A percentile compares a stretch with the other conserved stretches of the same genome.
phyloP scores from a whole-genome alignment of 2,888 invertebrate genomes.

The Icerya purchasi region DNA sequence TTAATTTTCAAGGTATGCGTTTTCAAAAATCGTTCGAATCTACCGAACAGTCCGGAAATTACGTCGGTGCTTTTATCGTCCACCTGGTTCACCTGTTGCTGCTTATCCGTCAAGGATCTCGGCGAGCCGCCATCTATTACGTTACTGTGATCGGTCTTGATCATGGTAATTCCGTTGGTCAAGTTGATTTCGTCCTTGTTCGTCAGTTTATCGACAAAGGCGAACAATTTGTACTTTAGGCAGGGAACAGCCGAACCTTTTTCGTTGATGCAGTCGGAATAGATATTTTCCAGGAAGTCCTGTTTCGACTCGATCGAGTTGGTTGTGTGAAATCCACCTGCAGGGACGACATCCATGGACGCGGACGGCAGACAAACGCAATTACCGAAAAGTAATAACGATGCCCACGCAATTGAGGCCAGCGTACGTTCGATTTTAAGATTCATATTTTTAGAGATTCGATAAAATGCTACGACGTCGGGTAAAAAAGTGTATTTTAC shows the following conservation, averaged over 20 bases:
- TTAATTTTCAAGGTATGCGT: constrained; percentile 65
- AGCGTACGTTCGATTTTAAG: background rate
- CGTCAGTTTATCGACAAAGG: constrained; percentile 65
- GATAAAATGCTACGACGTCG: background rate
- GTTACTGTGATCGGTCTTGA: constrained; percentile 41
- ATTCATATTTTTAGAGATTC: background rate
- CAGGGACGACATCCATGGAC: constrained; percentile 40
- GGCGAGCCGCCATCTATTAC: constrained; percentile 48
- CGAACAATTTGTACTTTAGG: constrained; percentile 67
- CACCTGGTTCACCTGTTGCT: background rate
- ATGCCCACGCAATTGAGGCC: constrained; percentile 8
- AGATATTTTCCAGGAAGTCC: constrained; percentile 54
- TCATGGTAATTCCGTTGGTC: constrained; percentile 63
- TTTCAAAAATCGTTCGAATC: constrained; percentile 52
- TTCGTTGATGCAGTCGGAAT: constrained; percentile 46
- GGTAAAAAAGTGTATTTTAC: background rate
- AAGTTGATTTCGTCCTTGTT: constrained; percentile 58
- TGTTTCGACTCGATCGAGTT: constrained; percentile 42
- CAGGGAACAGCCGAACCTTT: constrained; percentile 60
- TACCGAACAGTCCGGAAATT: constrained; percentile 39
- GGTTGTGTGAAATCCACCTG: constrained; percentile 26
- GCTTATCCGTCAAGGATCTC: constrained; percentile 32
- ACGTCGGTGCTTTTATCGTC: constrained; percentile 28
- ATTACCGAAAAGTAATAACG: constrained; percentile 4
- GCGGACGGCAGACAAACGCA: constrained; percentile 25